These are phyloP conservation scores for Drosophila sucinea DNA, from an alignment of 1,140 invertebrate genomes.

Conservation along the genomic window DNA sequence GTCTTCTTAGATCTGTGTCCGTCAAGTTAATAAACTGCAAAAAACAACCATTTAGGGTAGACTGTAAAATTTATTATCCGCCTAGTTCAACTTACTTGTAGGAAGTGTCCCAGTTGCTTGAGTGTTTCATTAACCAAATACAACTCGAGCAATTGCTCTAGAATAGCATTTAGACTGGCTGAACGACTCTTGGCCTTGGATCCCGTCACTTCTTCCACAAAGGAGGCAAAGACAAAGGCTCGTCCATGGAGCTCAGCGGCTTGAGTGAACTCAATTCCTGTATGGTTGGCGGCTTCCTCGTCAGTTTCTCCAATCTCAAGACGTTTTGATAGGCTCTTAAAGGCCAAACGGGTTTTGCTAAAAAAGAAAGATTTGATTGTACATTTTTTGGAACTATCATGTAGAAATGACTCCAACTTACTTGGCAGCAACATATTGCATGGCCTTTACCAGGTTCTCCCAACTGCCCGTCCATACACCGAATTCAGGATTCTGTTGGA, in stretches of 20 bases:
- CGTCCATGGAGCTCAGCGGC: constrained; percentile 92
- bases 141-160: constrained; percentile 89
- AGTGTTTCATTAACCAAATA: constrained; percentile 91
- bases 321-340: constrained; percentile 87
- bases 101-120: constrained; percentile 88
- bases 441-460: constrained; percentile 86
- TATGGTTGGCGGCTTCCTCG: constrained; percentile 93
- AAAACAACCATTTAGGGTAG: constrained; percentile 67
- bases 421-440: constrained; percentile 88
- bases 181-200: constrained; percentile 77
- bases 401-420: constrained; percentile 75
- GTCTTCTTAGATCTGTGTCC: constrained; percentile 85
- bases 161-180: constrained; percentile 85
- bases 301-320: constrained; percentile 85
- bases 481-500: constrained; percentile 69
- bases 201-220: constrained; percentile 84
- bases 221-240: constrained; percentile 88
- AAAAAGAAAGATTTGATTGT: constrained; percentile 52
- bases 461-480: constrained; percentile 86
- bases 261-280: constrained; percentile 90
- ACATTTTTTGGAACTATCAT: not conserved
- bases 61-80: too few species aligned
- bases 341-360: constrained; percentile 88
- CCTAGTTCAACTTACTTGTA: constrained; percentile 86
- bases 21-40: constrained; percentile 86